Evolutionary conservation across 2,113 vertebrate genomes (phyloP).

Genomic region (Aramus guarauna): DNA sequence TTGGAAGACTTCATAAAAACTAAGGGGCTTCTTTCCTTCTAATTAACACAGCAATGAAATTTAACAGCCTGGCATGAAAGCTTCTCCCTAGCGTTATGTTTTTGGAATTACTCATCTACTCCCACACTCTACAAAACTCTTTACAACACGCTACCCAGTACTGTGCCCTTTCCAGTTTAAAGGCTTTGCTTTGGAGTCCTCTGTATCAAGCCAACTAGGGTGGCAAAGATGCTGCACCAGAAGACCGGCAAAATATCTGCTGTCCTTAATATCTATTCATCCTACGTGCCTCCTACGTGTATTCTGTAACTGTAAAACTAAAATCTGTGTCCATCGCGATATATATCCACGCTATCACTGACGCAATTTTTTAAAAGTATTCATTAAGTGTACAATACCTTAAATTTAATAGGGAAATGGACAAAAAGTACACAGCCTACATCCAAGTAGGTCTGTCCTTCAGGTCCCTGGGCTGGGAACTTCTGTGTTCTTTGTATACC

Average conservation of each 20-base stretch:
- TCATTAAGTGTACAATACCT: neutral
- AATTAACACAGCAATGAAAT: slow-evolving; percentile 14
- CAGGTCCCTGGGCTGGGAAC: neutral
- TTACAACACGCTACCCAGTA: neutral
- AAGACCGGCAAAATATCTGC: neutral
- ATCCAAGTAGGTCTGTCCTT: neutral
- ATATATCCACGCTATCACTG: neutral
- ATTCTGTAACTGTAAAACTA: neutral
- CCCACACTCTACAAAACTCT: neutral
- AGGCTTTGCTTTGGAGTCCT: neutral
- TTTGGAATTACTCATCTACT: neutral
- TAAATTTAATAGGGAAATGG: neutral
- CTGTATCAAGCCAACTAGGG: neutral
- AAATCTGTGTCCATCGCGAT: neutral
- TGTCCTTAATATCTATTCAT: neutral
- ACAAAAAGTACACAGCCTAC: neutral
- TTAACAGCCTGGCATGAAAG: neutral
- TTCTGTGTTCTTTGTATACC: neutral
- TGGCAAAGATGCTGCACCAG: neutral
- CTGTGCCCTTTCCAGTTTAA: neutral
- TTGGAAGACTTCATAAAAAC: neutral
- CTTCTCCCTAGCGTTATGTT: neutral
- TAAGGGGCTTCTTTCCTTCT: neutral
- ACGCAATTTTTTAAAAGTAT: neutral
- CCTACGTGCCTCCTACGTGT: neutral